These are phyloP conservation scores for Drosophila trapezifrons DNA, from an alignment of 1,140 invertebrate species.

Conservation along the genomic window DNA sequence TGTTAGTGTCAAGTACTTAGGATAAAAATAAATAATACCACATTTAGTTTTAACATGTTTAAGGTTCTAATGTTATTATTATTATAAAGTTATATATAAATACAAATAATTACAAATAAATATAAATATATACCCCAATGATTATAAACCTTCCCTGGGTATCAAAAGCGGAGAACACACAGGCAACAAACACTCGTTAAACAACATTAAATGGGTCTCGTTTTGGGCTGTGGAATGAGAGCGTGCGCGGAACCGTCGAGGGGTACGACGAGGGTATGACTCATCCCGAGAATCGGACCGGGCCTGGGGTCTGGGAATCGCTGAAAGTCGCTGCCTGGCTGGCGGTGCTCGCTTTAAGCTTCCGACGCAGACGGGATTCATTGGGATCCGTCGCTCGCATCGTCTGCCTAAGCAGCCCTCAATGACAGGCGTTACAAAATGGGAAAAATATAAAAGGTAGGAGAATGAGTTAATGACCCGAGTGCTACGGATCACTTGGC, in stretches of 20 bases:
- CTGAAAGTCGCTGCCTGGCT: slow-evolving; percentile 15
- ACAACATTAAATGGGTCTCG: slow-evolving; percentile 81
- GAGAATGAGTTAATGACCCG: slow-evolving; percentile 74
- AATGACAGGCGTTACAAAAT: slow-evolving; percentile 80
- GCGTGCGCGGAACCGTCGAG: slow-evolving; percentile 21
- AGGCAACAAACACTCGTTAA: slow-evolving; percentile 72
- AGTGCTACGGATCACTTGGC: slow-evolving; percentile 65
- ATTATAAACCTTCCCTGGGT: neutral
- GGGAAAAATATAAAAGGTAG: slow-evolving; percentile 30
- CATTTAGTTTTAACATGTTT: too few species aligned
- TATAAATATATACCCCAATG: neutral
- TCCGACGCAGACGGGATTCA: slow-evolving; percentile 49
- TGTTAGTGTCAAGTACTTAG: too few species aligned
- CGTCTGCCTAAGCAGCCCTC: slow-evolving; percentile 76
- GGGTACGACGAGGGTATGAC: slow-evolving; percentile 22
- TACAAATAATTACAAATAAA: too few species aligned
- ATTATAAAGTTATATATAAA: too few species aligned
- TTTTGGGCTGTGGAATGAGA: slow-evolving; percentile 53
- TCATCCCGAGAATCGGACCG: slow-evolving; percentile 33
- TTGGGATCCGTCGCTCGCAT: slow-evolving; percentile 20
- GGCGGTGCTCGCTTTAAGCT: slow-evolving; percentile 55
- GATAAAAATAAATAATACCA: too few species aligned
- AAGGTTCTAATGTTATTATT: too few species aligned
- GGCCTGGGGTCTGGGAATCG: slow-evolving; percentile 32
- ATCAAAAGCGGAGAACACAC: slow-evolving; percentile 27